phyloP scores from a whole-genome alignment of 2,113 vertebrate genomes.

The Leiothrix lutea region DNA sequence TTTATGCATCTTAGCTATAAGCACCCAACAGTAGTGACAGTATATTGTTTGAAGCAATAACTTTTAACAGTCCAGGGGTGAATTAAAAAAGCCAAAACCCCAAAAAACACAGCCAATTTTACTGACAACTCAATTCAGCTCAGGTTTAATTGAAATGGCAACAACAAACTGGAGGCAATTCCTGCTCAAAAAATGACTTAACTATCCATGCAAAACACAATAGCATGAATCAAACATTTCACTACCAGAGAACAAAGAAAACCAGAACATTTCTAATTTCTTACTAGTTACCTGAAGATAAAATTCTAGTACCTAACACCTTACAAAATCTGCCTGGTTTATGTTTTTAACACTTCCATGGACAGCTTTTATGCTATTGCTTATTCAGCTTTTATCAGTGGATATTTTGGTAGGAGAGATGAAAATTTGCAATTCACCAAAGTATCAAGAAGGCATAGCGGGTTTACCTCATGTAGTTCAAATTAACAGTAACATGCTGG shows the following conservation, averaged over 20 bases:
- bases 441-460: background rate
- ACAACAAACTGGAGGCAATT: slow-evolving; percentile 2
- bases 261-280: background rate
- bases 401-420: background rate
- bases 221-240: background rate
- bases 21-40: background rate
- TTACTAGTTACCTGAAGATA: background rate
- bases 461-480: background rate
- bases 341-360: background rate
- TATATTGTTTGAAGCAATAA: background rate
- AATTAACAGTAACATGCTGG: background rate
- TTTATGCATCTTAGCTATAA: background rate
- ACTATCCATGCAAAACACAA: background rate
- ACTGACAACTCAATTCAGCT: background rate
- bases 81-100: background rate
- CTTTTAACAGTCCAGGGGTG: background rate
- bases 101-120: background rate
- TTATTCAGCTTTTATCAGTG: background rate
- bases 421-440: background rate
- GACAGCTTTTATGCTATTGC: background rate
- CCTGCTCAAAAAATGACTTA: background rate
- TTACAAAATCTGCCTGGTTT: background rate
- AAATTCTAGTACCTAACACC: background rate
- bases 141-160: slow-evolving; percentile 5
- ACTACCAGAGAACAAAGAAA: background rate